Percentiles rank a stretch among this genome's conserved stretches.
Evolutionary conservation across 2,888 invertebrate species (phyloP).

Genomic region (Saturnia pavonia): DNA sequence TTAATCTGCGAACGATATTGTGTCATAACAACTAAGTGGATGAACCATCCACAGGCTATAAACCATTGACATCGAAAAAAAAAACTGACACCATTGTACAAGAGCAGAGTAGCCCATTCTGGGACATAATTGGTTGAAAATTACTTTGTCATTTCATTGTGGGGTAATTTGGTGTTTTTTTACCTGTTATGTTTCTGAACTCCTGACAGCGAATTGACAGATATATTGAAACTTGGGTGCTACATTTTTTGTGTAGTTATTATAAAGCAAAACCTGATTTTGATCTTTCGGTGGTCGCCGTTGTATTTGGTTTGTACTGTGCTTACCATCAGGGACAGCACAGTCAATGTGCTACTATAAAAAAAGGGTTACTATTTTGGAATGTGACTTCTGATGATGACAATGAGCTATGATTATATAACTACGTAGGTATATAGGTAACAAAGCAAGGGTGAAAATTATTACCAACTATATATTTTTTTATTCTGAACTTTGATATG

Average conservation of each 20-base stretch:
- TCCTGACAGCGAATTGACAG: background rate
- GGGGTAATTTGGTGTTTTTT: conserved; percentile 7
- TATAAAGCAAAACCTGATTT: background rate
- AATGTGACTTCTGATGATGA: background rate
- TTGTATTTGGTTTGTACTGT: too few relatives aligned
- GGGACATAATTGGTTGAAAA: conserved; percentile 20
- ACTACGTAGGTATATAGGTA: too few relatives aligned
- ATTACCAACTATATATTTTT: too few relatives aligned
- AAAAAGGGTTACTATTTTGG: background rate
- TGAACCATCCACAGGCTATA: background rate
- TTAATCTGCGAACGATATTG: background rate
- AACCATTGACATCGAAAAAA: background rate
- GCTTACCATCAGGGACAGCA: too few relatives aligned
- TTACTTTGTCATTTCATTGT: conserved; percentile 7
- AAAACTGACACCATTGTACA: background rate
- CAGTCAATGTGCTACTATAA: too few relatives aligned
- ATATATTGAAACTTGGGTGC: background rate
- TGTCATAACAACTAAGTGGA: background rate
- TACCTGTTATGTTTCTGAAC: background rate
- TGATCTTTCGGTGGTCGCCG: too few relatives aligned
- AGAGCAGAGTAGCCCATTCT: conserved; percentile 7
- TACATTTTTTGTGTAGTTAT: background rate
- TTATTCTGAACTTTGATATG: too few relatives aligned
- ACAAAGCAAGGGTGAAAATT: too few relatives aligned
- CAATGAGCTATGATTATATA: background rate